Base-by-base conservation (phyloP, 1,140 invertebrate genomes). In the Vollenhovia emeryi region DNA sequence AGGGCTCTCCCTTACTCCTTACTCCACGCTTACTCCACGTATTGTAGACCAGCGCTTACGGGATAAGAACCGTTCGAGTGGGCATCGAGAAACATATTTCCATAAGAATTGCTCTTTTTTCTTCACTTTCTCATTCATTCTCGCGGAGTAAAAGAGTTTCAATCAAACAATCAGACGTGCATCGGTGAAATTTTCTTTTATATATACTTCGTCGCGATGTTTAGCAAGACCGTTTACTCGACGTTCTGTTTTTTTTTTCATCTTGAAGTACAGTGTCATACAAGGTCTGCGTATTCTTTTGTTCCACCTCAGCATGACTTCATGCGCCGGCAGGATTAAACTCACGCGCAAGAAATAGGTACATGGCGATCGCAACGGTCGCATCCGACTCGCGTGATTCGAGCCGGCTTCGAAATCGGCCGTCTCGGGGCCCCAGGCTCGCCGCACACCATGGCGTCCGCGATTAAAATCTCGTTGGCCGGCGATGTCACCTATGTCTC, bases 401-500 rank as follows among this genome's bases (percentile, higher is more conserved):
- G 45, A 59, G 24, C 66, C 82, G 30, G 43, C 33, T 36, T 82
- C 69, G 85, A 87, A 85, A 85, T 86, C 69, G 86, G 66, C 75
- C 83, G 74, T 74, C 68, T 69, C 52, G 50, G 30, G 43, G 9
- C 9, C 45, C 52, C 62, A 43, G 40, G 62, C 45, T 36, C 55
- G 27, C 36, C 57, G 48, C 59, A 57, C 86, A 89, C 85, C 78
- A 68, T 66, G 71, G 68, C 59, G 87, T 91, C 86, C 84, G 90
- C 91, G 93, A 93, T 93, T 92, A 93, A 66, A 92, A 93, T 94
- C 93, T 93, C 89, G 59, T 60, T 85, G 90, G 85, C 82, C 86
- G 86, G 88, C 90, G 91, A 92, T 94, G 94, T 94, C 94, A 92
- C 92, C 93, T 92, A 66, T 45, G 62, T 66, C 62, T 80, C 30